Conservation (phyloP, 2,113 vertebrate genomes). For the Boulengeromyrus knoepffleri region DNA sequence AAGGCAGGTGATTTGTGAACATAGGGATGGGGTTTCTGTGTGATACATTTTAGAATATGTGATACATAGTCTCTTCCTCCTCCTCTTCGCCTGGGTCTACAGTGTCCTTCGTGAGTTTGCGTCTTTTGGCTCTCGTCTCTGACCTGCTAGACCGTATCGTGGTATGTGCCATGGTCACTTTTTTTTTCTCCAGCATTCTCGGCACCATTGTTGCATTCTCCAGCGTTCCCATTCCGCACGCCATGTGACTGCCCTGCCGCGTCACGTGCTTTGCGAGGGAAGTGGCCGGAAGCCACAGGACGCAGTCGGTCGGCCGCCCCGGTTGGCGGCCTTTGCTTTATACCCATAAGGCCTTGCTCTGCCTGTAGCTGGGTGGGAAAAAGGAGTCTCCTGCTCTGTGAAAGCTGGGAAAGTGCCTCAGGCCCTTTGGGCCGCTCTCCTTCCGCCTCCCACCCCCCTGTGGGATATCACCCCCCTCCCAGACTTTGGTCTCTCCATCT, state of each 20-base stretch:
- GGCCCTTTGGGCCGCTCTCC: background rate
- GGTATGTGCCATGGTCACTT: background rate
- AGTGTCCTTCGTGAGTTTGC: background rate
- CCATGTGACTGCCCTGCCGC: background rate
- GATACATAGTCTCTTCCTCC: background rate
- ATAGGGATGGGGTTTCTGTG: background rate
- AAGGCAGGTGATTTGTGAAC: constrained; percentile 23
- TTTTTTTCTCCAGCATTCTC: background rate
- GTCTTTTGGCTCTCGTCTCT: background rate
- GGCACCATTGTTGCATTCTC: background rate
- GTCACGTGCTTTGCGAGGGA: background rate
- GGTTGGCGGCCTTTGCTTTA: background rate
- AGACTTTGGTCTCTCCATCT: background rate
- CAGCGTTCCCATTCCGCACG: background rate
- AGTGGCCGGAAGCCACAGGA: background rate
- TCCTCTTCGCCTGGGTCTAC: background rate
- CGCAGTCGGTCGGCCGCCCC: background rate
- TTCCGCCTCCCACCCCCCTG: background rate
- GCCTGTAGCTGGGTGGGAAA: background rate
- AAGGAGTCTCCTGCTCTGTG: background rate
- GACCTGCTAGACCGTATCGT: background rate
- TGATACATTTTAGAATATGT: background rate
- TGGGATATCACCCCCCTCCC: background rate
- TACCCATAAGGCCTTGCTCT: background rate
- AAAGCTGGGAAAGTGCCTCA: constrained; percentile 4